Conservation (phyloP, 1,140 invertebrate species). For the Scaptomyza hsui region DNA sequence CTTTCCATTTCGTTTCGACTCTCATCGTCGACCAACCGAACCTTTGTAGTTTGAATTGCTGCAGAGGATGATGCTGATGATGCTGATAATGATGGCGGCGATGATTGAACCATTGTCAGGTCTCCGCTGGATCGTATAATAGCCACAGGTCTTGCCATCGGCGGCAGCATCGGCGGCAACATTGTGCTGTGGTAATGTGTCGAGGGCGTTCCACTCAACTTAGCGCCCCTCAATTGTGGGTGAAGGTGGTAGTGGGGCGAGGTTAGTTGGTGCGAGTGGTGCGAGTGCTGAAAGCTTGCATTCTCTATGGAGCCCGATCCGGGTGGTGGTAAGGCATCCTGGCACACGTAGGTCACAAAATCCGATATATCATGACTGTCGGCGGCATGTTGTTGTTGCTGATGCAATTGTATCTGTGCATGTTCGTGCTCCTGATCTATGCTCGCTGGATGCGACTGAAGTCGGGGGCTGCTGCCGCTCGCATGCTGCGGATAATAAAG, state of each 20-base stretch:
- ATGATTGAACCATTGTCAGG: slow-evolving; percentile 85
- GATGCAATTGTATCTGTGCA: slow-evolving; percentile 33
- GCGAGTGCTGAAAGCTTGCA: slow-evolving; percentile 57
- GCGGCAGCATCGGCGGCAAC: slow-evolving; percentile 97
- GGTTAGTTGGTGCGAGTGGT: slow-evolving; percentile 39
- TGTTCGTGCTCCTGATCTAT: slow-evolving; percentile 74
- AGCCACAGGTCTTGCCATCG: slow-evolving; percentile 97
- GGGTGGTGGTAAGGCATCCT: too few relatives aligned
- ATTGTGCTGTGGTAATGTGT: slow-evolving; percentile 89
- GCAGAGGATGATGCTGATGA: slow-evolving; percentile 86
- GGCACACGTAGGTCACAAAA: slow-evolving; percentile 98
- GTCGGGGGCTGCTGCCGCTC: slow-evolving; percentile 77
- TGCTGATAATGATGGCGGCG: slow-evolving; percentile 88
- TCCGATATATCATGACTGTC: slow-evolving; percentile 94
- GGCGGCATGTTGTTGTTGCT: slow-evolving; percentile 60
- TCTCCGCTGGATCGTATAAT: slow-evolving; percentile 95
- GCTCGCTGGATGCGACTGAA: slow-evolving; percentile 13
- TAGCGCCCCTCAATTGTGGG: slow-evolving; percentile 54
- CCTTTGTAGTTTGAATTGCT: slow-evolving; percentile 46
- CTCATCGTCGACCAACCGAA: slow-evolving; percentile 35
- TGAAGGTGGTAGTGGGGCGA: slow-evolving; percentile 74
- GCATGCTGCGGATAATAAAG: slow-evolving; percentile 86
- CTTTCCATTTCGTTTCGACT: slow-evolving; percentile 41
- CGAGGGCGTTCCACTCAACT: slow-evolving; percentile 43
- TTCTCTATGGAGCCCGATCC: slow-evolving; percentile 32